Conservation (phyloP, 37 sponge, comb jelly and placozoan genomes). For the Beroe ovata region DNA sequence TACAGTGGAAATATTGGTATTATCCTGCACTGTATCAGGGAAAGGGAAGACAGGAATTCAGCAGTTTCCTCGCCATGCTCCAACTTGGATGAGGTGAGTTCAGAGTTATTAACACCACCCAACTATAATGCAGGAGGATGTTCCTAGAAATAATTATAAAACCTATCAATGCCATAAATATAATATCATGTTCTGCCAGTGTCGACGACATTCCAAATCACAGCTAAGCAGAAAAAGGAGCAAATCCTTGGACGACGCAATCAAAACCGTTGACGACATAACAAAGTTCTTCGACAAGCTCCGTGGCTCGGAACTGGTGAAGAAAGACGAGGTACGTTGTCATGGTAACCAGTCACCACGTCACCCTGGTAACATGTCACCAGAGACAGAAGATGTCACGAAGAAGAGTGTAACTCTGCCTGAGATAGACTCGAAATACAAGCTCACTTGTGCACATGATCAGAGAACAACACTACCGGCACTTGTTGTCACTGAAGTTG, state of each 20-base stretch:
- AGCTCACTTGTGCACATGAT: no score
- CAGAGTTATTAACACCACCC: no score
- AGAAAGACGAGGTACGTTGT: no score
- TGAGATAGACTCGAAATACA: not conserved
- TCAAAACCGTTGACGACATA: constrained; percentile 15
- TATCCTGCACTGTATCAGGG: no score
- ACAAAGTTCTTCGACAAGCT: constrained; percentile 46
- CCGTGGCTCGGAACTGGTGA: not conserved
- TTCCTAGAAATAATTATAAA: not conserved
- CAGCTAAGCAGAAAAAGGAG: not conserved
- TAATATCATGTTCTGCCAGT: not conserved
- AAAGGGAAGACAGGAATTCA: not conserved
- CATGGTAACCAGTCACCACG: no score
- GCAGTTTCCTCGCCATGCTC: not conserved
- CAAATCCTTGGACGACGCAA: constrained; percentile 1
- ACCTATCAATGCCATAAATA: no score
- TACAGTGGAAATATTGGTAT: no score
- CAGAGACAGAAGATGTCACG: not conserved
- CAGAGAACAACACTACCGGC: no score
- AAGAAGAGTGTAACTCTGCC: not conserved
- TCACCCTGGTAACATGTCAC: no score
- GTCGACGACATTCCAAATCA: not conserved
- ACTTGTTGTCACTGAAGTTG: no score
- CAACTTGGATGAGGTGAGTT: not conserved
- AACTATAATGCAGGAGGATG: not conserved